Conservation (phyloP, 2,888 invertebrate species). For the Platycheirus albimanus region DNA sequence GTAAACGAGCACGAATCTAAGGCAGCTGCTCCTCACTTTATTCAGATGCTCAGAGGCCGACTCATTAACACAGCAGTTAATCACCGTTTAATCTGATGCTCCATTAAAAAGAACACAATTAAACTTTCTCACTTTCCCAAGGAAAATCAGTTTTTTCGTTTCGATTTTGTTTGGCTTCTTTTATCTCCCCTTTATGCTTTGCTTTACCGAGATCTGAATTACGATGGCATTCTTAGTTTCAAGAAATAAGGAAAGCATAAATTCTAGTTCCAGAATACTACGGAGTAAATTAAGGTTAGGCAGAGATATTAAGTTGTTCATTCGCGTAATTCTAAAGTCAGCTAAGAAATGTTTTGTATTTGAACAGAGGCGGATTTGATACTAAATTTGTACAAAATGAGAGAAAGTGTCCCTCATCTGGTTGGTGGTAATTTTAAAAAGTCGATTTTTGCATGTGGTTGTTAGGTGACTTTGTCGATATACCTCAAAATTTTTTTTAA, state of each 20-base stretch:
- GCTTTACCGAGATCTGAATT: background rate
- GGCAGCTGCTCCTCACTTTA: background rate
- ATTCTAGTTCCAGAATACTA: background rate
- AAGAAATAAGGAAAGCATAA: too few species aligned
- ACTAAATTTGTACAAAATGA: too few species aligned
- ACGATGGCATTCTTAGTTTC: constrained; percentile 52
- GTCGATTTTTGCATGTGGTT: too few species aligned
- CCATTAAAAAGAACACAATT: constrained; percentile 62
- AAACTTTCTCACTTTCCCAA: constrained; percentile 1
- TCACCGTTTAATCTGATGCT: constrained; percentile 72
- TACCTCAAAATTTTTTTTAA: too few species aligned
- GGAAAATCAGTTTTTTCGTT: constrained; percentile 67
- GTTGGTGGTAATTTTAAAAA: too few species aligned
- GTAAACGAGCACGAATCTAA: background rate
- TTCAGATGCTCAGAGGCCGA: constrained; percentile 52
- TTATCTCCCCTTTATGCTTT: background rate
- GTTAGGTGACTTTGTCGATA: too few species aligned
- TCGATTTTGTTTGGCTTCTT: constrained; percentile 43
- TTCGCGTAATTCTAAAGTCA: constrained; percentile 57
- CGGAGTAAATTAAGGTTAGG: background rate
- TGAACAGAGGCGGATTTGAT: background rate
- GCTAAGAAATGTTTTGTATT: too few species aligned
- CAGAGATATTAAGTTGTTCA: constrained; percentile 40
- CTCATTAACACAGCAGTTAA: constrained; percentile 72
- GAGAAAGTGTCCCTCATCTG: too few species aligned